These are phyloP conservation scores for Delphinus delphis DNA, from an alignment of 2,113 vertebrate species.

Conservation along the genomic window DNA sequence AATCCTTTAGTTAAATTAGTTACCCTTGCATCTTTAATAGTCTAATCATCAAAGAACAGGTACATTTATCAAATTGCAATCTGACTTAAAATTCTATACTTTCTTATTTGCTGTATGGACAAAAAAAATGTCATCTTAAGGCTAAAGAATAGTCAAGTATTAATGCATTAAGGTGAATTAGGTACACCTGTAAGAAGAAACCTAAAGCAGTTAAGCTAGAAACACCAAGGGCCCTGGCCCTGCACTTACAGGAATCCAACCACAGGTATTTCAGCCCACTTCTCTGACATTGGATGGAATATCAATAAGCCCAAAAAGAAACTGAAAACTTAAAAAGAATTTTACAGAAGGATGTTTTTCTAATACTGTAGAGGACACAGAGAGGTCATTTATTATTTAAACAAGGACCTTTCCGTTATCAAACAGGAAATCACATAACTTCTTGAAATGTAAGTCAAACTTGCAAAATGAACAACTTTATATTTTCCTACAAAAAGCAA, in stretches of 20 bases:
- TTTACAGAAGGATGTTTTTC: conserved; percentile 54
- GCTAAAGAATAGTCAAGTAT: neutral
- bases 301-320: neutral
- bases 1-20: neutral
- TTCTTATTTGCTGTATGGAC: neutral
- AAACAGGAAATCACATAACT: conserved; percentile 52
- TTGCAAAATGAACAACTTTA: conserved; percentile 51
- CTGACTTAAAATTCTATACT: neutral
- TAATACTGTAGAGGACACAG: conserved; percentile 5
- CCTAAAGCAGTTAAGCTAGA: neutral
- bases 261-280: neutral
- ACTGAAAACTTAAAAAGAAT: conserved; percentile 17
- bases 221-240: neutral
- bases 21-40: neutral
- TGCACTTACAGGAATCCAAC: neutral
- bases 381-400: conserved; percentile 42
- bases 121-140: neutral
- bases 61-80: neutral
- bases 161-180: neutral
- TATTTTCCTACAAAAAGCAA: neutral
- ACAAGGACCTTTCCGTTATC: conserved; percentile 27
- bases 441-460: conserved; percentile 31
- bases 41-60: neutral
- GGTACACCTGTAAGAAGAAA: neutral
- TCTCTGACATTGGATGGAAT: neutral